Evolutionary conservation across 1,140 invertebrate species (phyloP).

Genomic region (Drosophila repletoides): DNA sequence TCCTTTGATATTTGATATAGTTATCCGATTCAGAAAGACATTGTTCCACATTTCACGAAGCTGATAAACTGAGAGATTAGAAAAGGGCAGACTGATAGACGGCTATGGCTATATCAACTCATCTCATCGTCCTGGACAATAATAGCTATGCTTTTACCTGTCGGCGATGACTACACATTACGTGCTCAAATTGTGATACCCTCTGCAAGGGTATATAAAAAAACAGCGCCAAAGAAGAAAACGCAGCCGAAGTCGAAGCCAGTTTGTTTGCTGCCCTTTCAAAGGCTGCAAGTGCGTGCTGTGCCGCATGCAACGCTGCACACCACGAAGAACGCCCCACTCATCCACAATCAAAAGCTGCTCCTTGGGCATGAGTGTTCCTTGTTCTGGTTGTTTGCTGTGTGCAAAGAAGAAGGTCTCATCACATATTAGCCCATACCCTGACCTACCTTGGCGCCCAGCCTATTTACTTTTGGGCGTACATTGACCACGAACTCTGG

Average conservation of each 20-base stretch:
- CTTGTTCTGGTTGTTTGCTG: constrained; percentile 42
- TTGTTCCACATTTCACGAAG: no score
- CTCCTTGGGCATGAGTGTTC: constrained; percentile 1
- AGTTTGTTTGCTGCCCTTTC: constrained; percentile 35
- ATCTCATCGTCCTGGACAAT: no score
- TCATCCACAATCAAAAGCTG: not conserved
- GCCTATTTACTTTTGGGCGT: constrained; percentile 74
- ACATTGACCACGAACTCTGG: constrained; percentile 58
- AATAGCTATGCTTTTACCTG: no score
- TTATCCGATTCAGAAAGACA: no score
- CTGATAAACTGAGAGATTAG: no score
- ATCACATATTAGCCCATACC: constrained; percentile 23
- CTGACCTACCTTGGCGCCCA: constrained; percentile 62
- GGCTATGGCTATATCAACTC: no score
- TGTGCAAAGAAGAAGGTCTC: constrained; percentile 43
- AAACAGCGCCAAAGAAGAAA: not conserved
- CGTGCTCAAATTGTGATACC: no score
- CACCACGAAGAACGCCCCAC: constrained; percentile 4
- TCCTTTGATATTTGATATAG: no score
- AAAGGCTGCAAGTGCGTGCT: constrained; percentile 57
- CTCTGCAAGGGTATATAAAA: not conserved
- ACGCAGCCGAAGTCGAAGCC: not conserved
- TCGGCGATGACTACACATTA: no score
- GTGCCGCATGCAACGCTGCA: constrained; percentile 56
- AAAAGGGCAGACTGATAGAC: no score